phyloP scores from a whole-genome alignment of 2,888 invertebrate species.

The Clusia tigrina region DNA sequence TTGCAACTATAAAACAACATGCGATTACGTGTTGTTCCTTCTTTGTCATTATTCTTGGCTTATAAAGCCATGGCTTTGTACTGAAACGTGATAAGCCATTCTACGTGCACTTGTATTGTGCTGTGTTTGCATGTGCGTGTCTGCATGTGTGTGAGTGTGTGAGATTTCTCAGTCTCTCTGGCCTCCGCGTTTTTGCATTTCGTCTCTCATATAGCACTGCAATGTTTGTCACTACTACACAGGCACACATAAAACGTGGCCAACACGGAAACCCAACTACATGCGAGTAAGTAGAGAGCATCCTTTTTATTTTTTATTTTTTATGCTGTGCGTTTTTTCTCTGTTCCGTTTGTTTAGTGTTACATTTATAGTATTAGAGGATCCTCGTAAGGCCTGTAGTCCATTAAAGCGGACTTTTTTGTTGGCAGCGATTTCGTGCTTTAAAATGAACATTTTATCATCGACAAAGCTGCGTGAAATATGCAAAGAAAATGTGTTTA shows the following conservation, averaged over 20 bases:
- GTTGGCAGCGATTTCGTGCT: no score
- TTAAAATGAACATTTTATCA: no score
- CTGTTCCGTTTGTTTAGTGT: no score
- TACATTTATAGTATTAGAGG: no score
- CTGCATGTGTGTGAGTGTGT: slow-evolving; percentile 17
- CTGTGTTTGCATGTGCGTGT: neutral
- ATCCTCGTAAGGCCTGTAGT: no score
- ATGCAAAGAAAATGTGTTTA: no score
- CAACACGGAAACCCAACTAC: no score
- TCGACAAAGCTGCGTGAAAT: no score
- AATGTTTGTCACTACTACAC: slow-evolving; percentile 11
- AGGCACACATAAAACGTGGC: slow-evolving; percentile 1
- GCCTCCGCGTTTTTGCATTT: neutral
- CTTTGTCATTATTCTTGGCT: slow-evolving; percentile 43
- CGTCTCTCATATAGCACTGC: neutral
- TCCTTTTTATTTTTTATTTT: no score
- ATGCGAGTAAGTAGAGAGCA: no score
- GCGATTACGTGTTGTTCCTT: slow-evolving; percentile 41
- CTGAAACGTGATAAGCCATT: slow-evolving; percentile 49
- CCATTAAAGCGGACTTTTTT: no score
- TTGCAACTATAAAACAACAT: slow-evolving; percentile 39
- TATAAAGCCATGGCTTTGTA: slow-evolving; percentile 45
- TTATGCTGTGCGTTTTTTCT: no score
- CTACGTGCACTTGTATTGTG: slow-evolving; percentile 46
- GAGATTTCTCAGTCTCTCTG: neutral